Base-by-base conservation (phyloP, 2,113 vertebrate genomes). In the Lophotis ruficrista region DNA sequence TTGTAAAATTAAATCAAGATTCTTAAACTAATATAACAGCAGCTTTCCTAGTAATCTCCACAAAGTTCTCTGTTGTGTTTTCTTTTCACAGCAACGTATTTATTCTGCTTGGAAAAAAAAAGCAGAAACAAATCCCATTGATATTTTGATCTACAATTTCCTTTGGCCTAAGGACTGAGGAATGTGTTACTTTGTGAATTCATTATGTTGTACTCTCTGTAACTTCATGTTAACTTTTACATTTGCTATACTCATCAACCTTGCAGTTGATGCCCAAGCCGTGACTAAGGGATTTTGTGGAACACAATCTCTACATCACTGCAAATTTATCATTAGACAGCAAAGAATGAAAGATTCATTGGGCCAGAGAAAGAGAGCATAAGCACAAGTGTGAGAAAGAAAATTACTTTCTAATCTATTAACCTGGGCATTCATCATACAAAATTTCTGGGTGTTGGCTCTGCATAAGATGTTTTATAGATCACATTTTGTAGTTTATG, bases 381-480 rank as follows among this genome's bases (percentile, higher is more conserved):
- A 47, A 92, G n/a, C 37, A 54, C 9, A 72, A 87, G 12, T 28
- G 11, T 85, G 61, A 90, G 45, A 87, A 72, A 10, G 38, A 83
- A 77, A 72, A 72, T 53, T 48, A 71, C 53, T 93, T 92, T 93
- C 62, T 90, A 64, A 93, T 83, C 78, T 85, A 83, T 95, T 96
- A 89, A 83, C 57, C 41, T 58, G 45, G 12, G 5, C n/a, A 86
- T 94, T 76, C 31, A 45, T 77, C 53, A 70, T 54, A 20, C 1
- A 85, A 77, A 72, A 88, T 57, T 80, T 80, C 85, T 72, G 31
- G 19, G 20, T 9, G 83, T 92, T 57, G 10, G 24, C 24, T 90
- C 45, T 77, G 82, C 71, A 48, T 61, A 83, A 83, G 30, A 37
- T 45, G 7, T 66, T 93, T 88, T 53, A 69, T 35, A 45, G 31